A percentile compares a stretch with the other conserved stretches of the same genome.
These are phyloP conservation scores for Argyresthia albistria DNA, from an alignment of 2,888 invertebrate species.

Conservation along the genomic window DNA sequence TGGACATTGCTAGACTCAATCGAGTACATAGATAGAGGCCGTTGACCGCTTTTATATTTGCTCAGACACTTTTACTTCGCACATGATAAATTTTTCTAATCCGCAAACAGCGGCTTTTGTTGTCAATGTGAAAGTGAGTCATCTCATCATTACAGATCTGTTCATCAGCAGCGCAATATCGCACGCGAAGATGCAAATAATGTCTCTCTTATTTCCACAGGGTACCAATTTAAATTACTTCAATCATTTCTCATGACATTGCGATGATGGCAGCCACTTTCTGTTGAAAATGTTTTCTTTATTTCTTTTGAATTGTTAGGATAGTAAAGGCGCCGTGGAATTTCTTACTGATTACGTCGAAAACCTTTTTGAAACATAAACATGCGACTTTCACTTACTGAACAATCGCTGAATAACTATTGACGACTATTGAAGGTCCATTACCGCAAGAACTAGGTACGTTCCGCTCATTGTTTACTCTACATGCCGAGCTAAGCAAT, in stretches of 20 bases:
- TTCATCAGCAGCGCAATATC: too few relatives aligned
- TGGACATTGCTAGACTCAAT: conserved; percentile 3
- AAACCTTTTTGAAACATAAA: not conserved
- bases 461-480: not conserved
- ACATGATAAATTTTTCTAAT: not conserved
- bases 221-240: too few relatives aligned
- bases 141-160: not conserved
- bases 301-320: too few relatives aligned
- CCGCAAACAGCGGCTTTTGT: not conserved
- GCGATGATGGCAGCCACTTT: too few relatives aligned
- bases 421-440: not conserved
- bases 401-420: not conserved
- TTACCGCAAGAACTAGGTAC: not conserved
- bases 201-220: too few relatives aligned
- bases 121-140: not conserved
- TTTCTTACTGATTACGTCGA: too few relatives aligned
- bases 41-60: conserved; percentile 39
- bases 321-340: too few relatives aligned
- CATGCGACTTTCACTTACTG: not conserved
- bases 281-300: too few relatives aligned
- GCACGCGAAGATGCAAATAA: too few relatives aligned
- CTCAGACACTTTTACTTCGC: not conserved
- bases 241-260: too few relatives aligned
- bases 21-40: conserved; percentile 15
- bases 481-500: not conserved